Evolutionary conservation across 2,888 invertebrate genomes (phyloP).

Genomic region (Ochropleura plecta): DNA sequence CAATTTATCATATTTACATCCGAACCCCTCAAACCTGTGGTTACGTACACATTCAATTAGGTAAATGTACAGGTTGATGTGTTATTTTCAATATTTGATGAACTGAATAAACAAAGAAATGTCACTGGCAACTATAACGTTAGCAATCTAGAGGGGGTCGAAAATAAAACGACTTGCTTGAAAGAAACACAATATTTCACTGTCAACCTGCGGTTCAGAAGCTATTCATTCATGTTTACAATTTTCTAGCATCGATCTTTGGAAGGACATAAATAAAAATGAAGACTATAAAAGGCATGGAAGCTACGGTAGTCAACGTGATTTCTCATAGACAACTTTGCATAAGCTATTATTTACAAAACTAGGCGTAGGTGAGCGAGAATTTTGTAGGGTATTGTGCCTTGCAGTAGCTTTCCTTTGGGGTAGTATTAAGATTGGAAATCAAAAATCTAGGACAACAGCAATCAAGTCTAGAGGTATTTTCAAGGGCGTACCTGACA

Average conservation of each 20-base stretch:
- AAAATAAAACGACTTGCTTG: slow-evolving; percentile 6
- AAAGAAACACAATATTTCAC: slow-evolving; percentile 45
- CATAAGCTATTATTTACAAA: background rate
- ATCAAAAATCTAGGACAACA: background rate
- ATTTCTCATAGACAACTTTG: background rate
- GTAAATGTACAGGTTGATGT: slow-evolving; percentile 46
- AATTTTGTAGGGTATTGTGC: background rate
- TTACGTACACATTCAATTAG: slow-evolving; percentile 47
- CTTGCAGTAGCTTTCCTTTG: background rate
- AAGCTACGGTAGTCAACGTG: background rate
- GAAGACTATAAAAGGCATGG: background rate
- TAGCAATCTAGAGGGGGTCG: background rate
- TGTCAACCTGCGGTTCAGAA: slow-evolving; percentile 28
- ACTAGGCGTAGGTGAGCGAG: background rate
- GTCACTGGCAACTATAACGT: slow-evolving; percentile 7
- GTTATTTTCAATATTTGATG: slow-evolving; percentile 49
- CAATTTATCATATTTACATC: slow-evolving; percentile 61
- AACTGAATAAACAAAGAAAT: slow-evolving; percentile 27
- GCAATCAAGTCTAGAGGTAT: background rate
- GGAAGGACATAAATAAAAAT: background rate
- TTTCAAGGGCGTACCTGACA: background rate
- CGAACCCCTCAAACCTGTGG: slow-evolving; percentile 30
- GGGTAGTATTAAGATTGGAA: background rate
- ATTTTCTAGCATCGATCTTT: slow-evolving; percentile 13
- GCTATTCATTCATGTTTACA: slow-evolving; percentile 30